Conservation (phyloP, 2,797 vertebrate genomes). For the Microtus agrestis region DNA sequence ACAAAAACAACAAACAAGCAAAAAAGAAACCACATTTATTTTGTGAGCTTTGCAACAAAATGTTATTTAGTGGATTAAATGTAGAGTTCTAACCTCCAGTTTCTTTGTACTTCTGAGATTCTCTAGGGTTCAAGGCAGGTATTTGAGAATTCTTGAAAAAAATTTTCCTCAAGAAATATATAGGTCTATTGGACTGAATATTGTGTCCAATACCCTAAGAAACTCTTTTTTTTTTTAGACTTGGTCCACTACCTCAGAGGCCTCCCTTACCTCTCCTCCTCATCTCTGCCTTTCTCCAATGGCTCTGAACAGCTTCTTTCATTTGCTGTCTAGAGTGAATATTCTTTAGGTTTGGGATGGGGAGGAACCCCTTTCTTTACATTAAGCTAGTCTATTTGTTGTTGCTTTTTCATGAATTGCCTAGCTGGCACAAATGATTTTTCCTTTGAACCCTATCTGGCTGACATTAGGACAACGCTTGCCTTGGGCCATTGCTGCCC, state of each 20-base stretch:
- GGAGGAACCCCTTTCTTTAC: neutral
- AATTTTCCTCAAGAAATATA: neutral
- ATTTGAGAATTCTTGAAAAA: neutral
- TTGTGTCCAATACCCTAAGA: neutral
- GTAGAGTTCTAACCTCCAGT: neutral
- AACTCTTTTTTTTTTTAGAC: neutral
- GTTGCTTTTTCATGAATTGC: neutral
- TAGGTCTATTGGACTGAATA: neutral
- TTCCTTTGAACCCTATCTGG: neutral
- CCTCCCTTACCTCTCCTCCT: neutral
- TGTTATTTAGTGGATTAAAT: slow-evolving; percentile 56
- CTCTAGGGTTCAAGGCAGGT: neutral
- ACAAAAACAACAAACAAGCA: neutral
- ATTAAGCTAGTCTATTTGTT: neutral
- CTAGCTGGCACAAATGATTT: neutral
- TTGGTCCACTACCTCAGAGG: neutral
- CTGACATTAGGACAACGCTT: neutral
- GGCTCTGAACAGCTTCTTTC: neutral
- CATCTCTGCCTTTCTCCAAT: neutral
- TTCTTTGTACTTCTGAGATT: slow-evolving; percentile 27
- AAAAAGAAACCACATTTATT: neutral
- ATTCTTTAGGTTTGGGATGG: neutral
- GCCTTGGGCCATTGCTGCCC: slow-evolving; percentile 13
- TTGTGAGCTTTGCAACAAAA: neutral
- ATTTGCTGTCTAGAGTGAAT: neutral